Conservation (phyloP, 2,113 vertebrate genomes). For the Indicator maculatus region DNA sequence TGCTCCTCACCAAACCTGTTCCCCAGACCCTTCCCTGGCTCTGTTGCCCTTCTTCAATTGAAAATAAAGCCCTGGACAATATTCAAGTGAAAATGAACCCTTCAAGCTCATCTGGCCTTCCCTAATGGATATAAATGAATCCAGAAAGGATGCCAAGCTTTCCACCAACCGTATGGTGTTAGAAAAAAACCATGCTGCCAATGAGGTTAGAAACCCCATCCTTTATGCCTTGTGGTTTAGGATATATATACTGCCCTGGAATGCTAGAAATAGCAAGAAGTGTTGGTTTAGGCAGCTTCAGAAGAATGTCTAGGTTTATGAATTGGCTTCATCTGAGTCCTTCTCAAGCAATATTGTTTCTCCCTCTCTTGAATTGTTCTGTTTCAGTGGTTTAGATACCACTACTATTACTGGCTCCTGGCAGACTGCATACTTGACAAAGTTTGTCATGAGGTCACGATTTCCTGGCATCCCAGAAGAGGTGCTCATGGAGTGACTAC, state of each 20-base stretch:
- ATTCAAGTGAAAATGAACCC: constrained; percentile 39
- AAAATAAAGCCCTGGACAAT: constrained; percentile 28
- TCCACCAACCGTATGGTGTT: constrained; percentile 51
- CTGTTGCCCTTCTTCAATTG: neutral
- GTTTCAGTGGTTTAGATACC: constrained; percentile 31
- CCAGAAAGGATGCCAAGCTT: constrained; percentile 50
- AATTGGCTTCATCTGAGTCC: constrained; percentile 33
- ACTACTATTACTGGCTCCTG: constrained; percentile 45
- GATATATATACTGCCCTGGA: constrained; percentile 51
- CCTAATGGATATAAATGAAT: constrained; percentile 64
- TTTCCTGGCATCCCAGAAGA: neutral
- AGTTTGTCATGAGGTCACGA: neutral
- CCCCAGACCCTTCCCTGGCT: too few species aligned
- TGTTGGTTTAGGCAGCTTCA: constrained; percentile 59
- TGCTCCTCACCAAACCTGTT: too few species aligned
- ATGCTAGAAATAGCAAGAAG: constrained; percentile 51
- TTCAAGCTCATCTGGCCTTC: constrained; percentile 50
- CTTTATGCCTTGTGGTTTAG: constrained; percentile 64
- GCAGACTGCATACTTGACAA: constrained; percentile 41
- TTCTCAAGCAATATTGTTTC: constrained; percentile 30
- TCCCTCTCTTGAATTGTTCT: constrained; percentile 27
- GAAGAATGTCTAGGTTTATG: constrained; percentile 48
- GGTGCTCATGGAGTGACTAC: neutral
- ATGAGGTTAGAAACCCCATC: constrained; percentile 58
- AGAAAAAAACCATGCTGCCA: constrained; percentile 54